Percentiles rank a stretch among this genome's conserved stretches.
These are phyloP conservation scores for Himalopsyche japonica DNA, from an alignment of 2,888 invertebrate species.

Conservation along the genomic window DNA sequence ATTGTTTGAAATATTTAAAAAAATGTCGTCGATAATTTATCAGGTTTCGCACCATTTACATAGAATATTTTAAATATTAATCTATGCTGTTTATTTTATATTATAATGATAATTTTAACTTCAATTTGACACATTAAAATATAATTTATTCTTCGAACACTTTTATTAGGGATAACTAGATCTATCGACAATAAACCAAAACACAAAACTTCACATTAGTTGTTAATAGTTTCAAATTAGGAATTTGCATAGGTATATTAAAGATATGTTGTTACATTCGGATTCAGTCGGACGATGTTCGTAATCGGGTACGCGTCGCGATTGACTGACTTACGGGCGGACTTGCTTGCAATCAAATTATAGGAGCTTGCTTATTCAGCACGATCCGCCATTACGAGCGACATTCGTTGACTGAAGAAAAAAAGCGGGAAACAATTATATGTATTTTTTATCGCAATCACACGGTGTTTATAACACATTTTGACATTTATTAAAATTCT, in stretches of 20 bases:
- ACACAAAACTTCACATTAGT: not conserved
- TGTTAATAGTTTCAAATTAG: not conserved
- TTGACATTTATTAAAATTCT: no score
- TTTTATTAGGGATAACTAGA: not conserved
- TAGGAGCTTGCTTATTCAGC: not conserved
- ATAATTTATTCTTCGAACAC: not conserved
- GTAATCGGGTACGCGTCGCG: not conserved
- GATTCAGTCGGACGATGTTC: not conserved
- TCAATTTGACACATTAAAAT: no score
- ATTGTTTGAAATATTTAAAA: no score
- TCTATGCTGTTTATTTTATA: no score
- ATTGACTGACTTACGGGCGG: not conserved
- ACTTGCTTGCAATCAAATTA: not conserved
- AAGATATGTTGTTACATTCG: not conserved
- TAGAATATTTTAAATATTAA: no score
- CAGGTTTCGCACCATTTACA: no score
- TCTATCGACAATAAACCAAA: not conserved
- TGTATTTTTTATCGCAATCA: not conserved
- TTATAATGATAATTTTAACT: no score
- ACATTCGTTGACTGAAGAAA: not conserved
- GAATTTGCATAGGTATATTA: not conserved
- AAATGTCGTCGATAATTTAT: no score
- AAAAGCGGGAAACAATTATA: not conserved
- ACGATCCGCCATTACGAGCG: not conserved
- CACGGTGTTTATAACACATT: not conserved